Conservation (phyloP, 2,888 invertebrate species). For the Merodon equestris region DNA sequence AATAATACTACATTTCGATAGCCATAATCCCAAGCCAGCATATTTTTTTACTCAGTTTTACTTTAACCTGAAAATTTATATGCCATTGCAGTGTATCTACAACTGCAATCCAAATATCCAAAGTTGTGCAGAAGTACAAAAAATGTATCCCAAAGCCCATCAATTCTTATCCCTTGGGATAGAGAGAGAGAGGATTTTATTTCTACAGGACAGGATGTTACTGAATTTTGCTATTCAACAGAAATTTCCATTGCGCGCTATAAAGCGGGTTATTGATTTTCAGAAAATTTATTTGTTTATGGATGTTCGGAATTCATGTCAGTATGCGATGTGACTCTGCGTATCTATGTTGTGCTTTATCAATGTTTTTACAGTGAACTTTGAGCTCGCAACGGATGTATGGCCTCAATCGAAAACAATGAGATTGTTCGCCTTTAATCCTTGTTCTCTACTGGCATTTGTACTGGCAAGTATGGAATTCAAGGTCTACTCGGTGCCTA, state of each 20-base stretch:
- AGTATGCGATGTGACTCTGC: conserved; percentile 10
- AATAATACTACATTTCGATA: conserved; percentile 17
- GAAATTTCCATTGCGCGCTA: conserved; percentile 22
- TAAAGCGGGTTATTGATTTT: conserved; percentile 59
- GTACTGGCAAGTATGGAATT: neutral
- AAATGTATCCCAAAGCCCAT: conserved; percentile 28
- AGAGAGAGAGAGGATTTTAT: conserved; percentile 35
- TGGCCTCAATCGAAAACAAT: conserved; percentile 30
- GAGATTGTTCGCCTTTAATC: neutral
- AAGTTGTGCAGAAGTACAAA: conserved; percentile 2
- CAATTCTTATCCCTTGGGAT: conserved; percentile 39
- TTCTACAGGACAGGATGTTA: conserved; percentile 50
- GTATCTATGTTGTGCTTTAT: conserved; percentile 15
- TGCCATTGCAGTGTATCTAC: conserved; percentile 20
- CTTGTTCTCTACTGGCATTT: neutral
- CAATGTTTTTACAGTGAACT: conserved; percentile 40
- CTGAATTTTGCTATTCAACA: conserved; percentile 50
- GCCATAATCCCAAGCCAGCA: neutral
- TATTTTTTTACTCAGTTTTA: neutral
- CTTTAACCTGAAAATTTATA: conserved; percentile 18
- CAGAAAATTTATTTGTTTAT: conserved; percentile 59
- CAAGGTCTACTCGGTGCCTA: too few relatives aligned
- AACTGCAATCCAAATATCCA: conserved; percentile 12
- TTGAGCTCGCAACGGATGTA: conserved; percentile 46
- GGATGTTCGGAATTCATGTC: conserved; percentile 48